Conservation (phyloP, 2,888 invertebrate genomes). For the Acrobasis suavella region DNA sequence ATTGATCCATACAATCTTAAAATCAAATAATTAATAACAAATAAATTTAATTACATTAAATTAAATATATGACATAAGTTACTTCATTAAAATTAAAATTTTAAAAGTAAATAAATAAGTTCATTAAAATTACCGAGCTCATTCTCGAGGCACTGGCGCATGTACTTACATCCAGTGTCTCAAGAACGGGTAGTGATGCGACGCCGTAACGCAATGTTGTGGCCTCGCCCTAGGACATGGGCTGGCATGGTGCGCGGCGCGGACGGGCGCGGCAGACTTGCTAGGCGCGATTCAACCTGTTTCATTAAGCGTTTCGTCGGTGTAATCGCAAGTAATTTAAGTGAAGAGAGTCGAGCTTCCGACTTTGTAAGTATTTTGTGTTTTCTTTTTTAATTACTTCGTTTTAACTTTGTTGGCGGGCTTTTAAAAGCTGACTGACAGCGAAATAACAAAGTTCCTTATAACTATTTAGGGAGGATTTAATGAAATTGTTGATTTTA, state of each 20-base stretch:
- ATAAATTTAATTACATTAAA: too few species aligned
- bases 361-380: conserved; percentile 82
- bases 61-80: too few species aligned
- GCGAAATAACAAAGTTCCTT: conserved; percentile 79
- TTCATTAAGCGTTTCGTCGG: conserved; percentile 82
- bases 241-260: conserved; percentile 38
- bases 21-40: too few species aligned
- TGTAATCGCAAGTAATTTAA: conserved; percentile 82
- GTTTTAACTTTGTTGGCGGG: conserved; percentile 80
- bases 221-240: conserved; percentile 4
- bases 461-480: conserved; percentile 76
- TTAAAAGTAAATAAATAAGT: too few species aligned
- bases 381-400: conserved; percentile 83
- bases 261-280: conserved; percentile 54
- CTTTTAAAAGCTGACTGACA: conserved; percentile 81
- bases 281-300: conserved; percentile 80
- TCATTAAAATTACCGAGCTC: too few species aligned
- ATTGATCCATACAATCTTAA: too few species aligned
- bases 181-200: too few species aligned
- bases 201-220: too few species aligned
- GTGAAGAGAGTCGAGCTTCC: conserved; percentile 81
- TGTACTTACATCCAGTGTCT: too few species aligned
- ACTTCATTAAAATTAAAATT: too few species aligned
- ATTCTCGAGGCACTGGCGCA: too few species aligned
- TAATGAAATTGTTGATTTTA: conserved; percentile 75